A percentile compares a stretch with the other conserved stretches of the same genome.
Conservation (phyloP, 2,113 vertebrate species). For the Stercorarius parasiticus region DNA sequence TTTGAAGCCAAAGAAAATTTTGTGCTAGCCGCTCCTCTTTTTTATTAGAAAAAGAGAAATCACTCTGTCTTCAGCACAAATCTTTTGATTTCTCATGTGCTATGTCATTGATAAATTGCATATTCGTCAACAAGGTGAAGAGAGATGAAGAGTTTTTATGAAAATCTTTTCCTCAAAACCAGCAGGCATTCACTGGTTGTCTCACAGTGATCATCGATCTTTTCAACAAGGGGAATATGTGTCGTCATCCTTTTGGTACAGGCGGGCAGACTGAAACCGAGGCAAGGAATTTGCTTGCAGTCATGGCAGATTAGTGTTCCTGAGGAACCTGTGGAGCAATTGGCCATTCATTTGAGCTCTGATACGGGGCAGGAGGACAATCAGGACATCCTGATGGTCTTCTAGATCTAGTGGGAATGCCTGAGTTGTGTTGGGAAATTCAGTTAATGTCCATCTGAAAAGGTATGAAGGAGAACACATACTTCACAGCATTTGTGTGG, state of each 20-base stretch:
- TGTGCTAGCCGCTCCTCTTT: not conserved
- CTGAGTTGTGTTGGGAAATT: not conserved
- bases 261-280: not conserved
- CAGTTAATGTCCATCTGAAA: not conserved
- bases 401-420: not conserved
- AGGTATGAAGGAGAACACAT: not conserved
- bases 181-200: not conserved
- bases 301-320: not conserved
- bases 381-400: not conserved
- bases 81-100: not conserved
- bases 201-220: not conserved
- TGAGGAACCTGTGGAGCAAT: not conserved
- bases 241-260: not conserved
- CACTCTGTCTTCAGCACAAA: not conserved
- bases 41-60: slow-evolving; percentile 21
- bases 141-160: not conserved
- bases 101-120: not conserved
- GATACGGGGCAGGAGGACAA: accelerated
- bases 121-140: slow-evolving; percentile 18
- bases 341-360: not conserved
- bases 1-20: not conserved
- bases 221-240: not conserved
- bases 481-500: not conserved
- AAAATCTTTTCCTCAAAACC: not conserved
- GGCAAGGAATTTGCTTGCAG: not conserved